Evolutionary conservation across 1,140 invertebrate species (phyloP).

Genomic region (Diuraphis noxia): DNA sequence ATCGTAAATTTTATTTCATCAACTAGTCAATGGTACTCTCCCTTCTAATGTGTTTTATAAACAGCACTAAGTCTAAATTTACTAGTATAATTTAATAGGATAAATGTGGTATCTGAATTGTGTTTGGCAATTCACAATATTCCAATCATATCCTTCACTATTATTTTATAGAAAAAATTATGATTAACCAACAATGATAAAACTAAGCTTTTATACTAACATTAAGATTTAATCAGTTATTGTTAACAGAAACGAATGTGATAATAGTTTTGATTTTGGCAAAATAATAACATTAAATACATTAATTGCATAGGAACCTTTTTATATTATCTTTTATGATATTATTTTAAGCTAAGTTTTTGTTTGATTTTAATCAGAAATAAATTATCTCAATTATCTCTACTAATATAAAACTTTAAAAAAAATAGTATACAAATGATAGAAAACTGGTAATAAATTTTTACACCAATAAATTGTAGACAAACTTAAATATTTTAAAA

Average conservation of each 20-base stretch:
- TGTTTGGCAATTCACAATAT: neutral
- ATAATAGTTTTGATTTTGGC: neutral
- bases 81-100: no score
- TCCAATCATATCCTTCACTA: neutral
- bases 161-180: neutral
- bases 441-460: conserved; percentile 1
- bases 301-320: neutral
- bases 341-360: neutral
- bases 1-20: neutral
- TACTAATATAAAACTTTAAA: neutral
- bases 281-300: neutral
- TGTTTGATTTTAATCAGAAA: neutral
- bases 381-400: neutral
- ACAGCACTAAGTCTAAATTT: neutral
- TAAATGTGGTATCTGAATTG: neutral
- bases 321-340: neutral
- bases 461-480: conserved; percentile 3
- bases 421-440: neutral
- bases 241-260: neutral
- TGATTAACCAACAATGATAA: neutral
- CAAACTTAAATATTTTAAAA: conserved; percentile 20
- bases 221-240: neutral
- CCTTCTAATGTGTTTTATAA: neutral
- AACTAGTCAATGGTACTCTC: neutral
- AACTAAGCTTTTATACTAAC: neutral